Evolutionary conservation across 2,888 invertebrate genomes (phyloP).

Genomic region (Pherbina coryleti): DNA sequence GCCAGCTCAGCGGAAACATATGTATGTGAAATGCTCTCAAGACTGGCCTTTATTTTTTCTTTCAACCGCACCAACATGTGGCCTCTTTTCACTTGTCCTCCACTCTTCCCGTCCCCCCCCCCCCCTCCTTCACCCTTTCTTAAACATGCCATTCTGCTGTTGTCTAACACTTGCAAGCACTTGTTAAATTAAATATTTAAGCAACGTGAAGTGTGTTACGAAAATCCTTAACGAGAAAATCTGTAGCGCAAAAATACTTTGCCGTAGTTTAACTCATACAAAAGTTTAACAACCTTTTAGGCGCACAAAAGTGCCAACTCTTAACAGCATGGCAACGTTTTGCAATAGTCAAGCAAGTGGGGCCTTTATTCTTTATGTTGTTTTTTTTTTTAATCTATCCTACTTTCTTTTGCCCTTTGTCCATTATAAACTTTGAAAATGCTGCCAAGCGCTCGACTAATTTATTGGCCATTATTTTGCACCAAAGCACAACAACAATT

Average conservation of each 20-base stretch:
- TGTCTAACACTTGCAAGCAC: not conserved
- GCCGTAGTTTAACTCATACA: not conserved
- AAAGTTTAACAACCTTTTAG: slow-evolving; percentile 1
- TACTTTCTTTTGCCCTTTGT: not conserved
- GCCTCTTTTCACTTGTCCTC: no score
- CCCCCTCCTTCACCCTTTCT: not conserved
- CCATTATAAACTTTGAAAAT: not conserved
- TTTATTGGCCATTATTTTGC: slow-evolving; percentile 21
- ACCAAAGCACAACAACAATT: not conserved
- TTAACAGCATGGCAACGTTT: no score
- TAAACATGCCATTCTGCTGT: not conserved
- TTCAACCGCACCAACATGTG: not conserved
- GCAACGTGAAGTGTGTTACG: not conserved
- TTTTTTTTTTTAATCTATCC: not conserved
- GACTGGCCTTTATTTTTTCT: no score
- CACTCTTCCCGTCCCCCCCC: no score
- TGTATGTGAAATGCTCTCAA: no score
- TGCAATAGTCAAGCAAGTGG: no score
- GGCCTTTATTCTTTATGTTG: no score
- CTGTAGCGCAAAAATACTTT: not conserved
- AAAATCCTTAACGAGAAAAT: not conserved
- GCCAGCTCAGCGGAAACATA: no score
- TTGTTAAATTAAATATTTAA: slow-evolving; percentile 3
- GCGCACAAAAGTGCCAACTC: not conserved
- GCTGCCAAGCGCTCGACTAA: not conserved